Evolutionary conservation across 1,140 invertebrate genomes (phyloP).

Genomic region (Drosophila tropicalis): DNA sequence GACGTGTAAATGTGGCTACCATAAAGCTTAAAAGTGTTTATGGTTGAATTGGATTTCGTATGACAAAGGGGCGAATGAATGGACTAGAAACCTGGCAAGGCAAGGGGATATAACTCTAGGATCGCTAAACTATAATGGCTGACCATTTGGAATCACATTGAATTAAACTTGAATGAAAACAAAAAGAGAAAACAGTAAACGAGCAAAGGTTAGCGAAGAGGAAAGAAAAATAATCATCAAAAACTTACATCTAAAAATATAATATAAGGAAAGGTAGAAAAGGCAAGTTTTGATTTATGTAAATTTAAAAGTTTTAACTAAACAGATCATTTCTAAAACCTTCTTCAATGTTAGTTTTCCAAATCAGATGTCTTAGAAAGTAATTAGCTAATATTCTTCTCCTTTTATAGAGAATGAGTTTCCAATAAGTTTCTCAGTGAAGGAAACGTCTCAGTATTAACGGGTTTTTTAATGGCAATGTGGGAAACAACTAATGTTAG

Average conservation of each 20-base stretch:
- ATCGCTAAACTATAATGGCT: neutral
- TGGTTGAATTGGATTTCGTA: slow-evolving; percentile 52
- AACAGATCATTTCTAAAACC: no score
- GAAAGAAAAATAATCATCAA: no score
- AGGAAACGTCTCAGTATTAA: no score
- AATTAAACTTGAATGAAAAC: neutral
- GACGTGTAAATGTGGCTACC: slow-evolving; percentile 73
- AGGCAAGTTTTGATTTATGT: no score
- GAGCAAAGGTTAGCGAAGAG: neutral
- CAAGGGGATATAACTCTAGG: neutral
- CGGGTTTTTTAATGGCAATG: neutral
- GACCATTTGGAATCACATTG: neutral
- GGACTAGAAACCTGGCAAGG: neutral
- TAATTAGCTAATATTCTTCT: no score
- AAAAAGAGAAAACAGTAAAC: neutral
- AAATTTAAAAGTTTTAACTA: no score
- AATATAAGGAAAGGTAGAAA: no score
- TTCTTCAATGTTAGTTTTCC: no score
- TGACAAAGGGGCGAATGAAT: neutral
- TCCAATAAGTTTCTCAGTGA: no score
- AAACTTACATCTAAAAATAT: neutral
- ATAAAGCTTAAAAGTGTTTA: slow-evolving; percentile 81
- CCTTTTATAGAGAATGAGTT: no score
- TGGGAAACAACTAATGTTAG: no score
- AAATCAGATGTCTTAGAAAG: no score